Evolutionary conservation across 2,797 vertebrate species (phyloP).

Genomic region (Melanotaenia parkinsoni): DNA sequence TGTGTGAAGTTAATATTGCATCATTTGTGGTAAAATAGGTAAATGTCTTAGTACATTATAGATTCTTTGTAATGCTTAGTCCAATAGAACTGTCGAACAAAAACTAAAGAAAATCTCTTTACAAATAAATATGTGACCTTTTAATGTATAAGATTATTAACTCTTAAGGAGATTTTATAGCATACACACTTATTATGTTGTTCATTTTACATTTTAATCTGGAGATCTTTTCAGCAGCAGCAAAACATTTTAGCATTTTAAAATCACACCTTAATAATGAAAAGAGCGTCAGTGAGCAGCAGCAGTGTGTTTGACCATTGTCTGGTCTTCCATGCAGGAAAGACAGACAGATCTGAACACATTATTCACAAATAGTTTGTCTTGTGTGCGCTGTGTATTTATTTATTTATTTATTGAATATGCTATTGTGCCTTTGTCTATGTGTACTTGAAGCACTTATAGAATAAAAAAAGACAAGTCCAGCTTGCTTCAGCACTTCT

Average conservation of each 20-base stretch:
- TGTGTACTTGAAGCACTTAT: slow-evolving; percentile 46
- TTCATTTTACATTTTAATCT: slow-evolving; percentile 66
- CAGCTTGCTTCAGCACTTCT: slow-evolving; percentile 92
- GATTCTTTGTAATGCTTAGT: slow-evolving; percentile 16
- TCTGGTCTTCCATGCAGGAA: slow-evolving; percentile 38
- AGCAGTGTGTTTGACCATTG: slow-evolving; percentile 49
- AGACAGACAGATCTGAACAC: slow-evolving; percentile 31
- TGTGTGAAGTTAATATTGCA: slow-evolving; percentile 70
- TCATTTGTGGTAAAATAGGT: slow-evolving; percentile 24
- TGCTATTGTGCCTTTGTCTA: slow-evolving; percentile 15
- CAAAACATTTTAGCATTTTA: slow-evolving; percentile 86
- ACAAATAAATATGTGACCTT: slow-evolving; percentile 48
- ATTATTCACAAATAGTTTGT: slow-evolving; percentile 30
- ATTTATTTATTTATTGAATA: slow-evolving; percentile 19
- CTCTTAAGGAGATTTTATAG: slow-evolving; percentile 39
- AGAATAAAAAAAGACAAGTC: slow-evolving; percentile 87
- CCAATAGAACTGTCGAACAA: slow-evolving; percentile 39
- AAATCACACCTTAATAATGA: slow-evolving; percentile 60
- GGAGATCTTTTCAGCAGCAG: slow-evolving; percentile 81
- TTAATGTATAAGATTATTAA: slow-evolving; percentile 19
- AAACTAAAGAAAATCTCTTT: slow-evolving; percentile 34
- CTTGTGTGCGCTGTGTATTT: slow-evolving; percentile 3
- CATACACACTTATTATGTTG: slow-evolving; percentile 40
- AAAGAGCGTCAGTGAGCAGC: slow-evolving; percentile 56
- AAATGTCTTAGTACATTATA: slow-evolving; percentile 15